phyloP scores from a whole-genome alignment of 1,140 invertebrate species.

The Papilio glaucus region DNA sequence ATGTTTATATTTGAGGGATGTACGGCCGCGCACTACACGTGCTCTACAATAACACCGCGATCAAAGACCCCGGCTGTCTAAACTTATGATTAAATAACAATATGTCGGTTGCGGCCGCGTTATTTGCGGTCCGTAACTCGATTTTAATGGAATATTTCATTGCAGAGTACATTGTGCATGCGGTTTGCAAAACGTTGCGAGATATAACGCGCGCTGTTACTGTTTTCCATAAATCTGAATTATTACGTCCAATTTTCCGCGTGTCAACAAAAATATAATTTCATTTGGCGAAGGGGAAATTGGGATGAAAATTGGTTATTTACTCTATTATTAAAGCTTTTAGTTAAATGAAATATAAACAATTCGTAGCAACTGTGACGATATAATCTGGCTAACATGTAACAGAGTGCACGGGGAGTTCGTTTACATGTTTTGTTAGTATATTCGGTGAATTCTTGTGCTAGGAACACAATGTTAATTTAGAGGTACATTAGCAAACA shows the following conservation, averaged over 20 bases:
- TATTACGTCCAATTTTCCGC: conserved; percentile 37
- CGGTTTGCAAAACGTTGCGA: conserved; percentile 30
- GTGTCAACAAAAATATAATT: conserved; percentile 39
- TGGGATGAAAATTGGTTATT: conserved; percentile 39
- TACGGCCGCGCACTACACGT: conserved; percentile 56
- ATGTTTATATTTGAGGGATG: conserved; percentile 54
- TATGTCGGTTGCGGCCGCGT: conserved; percentile 33
- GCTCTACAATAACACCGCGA: conserved; percentile 71
- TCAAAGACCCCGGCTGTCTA: conserved; percentile 65
- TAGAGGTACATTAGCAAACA: not conserved
- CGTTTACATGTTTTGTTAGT: no score
- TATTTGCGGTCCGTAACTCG: conserved; percentile 29
- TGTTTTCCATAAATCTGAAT: conserved; percentile 30
- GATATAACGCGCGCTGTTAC: conserved; percentile 11
- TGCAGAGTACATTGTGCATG: conserved; percentile 28
- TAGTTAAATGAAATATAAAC: conserved; percentile 35
- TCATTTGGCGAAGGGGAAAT: conserved; percentile 33
- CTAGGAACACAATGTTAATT: no score
- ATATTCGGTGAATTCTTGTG: no score
- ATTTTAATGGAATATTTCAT: conserved; percentile 38
- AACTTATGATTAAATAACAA: conserved; percentile 63
- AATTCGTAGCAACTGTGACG: not conserved
- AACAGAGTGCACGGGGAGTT: not conserved
- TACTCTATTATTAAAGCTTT: conserved; percentile 39
- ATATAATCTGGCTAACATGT: not conserved